Evolutionary conservation across 1,140 invertebrate species (phyloP).

Genomic region (Lysiphlebus fabarum): DNA sequence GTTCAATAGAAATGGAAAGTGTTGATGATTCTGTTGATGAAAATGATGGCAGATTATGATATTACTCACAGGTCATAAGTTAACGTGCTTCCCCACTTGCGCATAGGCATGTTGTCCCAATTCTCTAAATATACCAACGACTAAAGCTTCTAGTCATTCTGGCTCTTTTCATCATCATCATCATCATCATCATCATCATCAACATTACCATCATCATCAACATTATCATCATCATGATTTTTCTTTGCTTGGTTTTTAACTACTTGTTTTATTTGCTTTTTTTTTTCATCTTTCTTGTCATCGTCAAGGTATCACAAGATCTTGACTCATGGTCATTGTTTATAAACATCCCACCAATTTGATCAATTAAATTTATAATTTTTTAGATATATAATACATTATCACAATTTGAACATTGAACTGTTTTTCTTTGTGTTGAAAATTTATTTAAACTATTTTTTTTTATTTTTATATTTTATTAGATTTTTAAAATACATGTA

Average conservation of each 20-base stretch:
- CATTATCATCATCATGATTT: too few species aligned
- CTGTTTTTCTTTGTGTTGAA: too few species aligned
- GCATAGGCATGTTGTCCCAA: slow-evolving; percentile 42
- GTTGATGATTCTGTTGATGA: too few species aligned
- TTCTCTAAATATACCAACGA: slow-evolving; percentile 48
- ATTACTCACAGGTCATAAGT: slow-evolving; percentile 26
- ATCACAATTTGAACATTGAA: too few species aligned
- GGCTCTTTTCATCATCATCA: slow-evolving; percentile 27
- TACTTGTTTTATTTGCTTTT: too few species aligned
- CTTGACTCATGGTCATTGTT: slow-evolving; percentile 47
- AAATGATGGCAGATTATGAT: not conserved
- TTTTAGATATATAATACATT: too few species aligned
- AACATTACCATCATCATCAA: too few species aligned
- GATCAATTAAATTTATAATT: too few species aligned
- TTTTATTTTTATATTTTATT: not conserved
- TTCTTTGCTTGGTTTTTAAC: too few species aligned
- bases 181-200: too few species aligned
- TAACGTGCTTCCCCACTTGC: slow-evolving; percentile 16
- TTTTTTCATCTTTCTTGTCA: slow-evolving; percentile 15
- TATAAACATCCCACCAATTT: slow-evolving; percentile 39
- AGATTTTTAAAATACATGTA: not conserved
- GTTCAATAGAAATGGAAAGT: too few species aligned
- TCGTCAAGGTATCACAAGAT: slow-evolving; percentile 38
- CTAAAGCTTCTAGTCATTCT: slow-evolving; percentile 19
- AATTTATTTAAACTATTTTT: slow-evolving; percentile 5